These are phyloP conservation scores for Elgaria multicarinata DNA, from an alignment of 2,113 vertebrate species.

Conservation along the genomic window DNA sequence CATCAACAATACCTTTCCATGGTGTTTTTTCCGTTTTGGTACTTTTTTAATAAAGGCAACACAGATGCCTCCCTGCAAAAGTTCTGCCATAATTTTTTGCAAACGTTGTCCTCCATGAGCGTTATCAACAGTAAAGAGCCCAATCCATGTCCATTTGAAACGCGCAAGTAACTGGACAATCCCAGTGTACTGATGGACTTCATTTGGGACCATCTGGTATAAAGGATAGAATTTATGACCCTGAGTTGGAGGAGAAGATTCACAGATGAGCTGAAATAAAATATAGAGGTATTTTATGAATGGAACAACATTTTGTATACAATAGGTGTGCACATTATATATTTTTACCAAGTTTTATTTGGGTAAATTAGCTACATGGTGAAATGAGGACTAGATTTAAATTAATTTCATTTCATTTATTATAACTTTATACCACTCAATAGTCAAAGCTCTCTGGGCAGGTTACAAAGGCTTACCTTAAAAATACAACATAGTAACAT, in stretches of 20 bases:
- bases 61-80: neutral
- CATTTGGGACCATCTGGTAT: too few species aligned
- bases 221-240: neutral
- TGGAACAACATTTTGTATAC: too few species aligned
- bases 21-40: accelerated
- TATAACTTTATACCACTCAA: too few species aligned
- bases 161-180: slow-evolving; percentile 9
- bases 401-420: too few species aligned
- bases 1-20: neutral
- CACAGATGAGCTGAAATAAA: slow-evolving; percentile 23
- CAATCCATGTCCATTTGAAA: slow-evolving; percentile 39
- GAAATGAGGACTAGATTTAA: too few species aligned
- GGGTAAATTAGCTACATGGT: too few species aligned
- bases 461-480: too few species aligned
- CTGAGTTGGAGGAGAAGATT: slow-evolving; percentile 5
- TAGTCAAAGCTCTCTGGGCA: too few species aligned
- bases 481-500: too few species aligned
- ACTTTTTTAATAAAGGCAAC: neutral
- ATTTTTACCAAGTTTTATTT: too few species aligned
- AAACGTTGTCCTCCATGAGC: neutral
- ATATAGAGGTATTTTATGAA: neutral
- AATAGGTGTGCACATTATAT: too few species aligned
- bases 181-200: neutral
- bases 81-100: neutral
- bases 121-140: neutral